Conservation (phyloP, 2,797 vertebrate species). For the Diplodus sargus region DNA sequence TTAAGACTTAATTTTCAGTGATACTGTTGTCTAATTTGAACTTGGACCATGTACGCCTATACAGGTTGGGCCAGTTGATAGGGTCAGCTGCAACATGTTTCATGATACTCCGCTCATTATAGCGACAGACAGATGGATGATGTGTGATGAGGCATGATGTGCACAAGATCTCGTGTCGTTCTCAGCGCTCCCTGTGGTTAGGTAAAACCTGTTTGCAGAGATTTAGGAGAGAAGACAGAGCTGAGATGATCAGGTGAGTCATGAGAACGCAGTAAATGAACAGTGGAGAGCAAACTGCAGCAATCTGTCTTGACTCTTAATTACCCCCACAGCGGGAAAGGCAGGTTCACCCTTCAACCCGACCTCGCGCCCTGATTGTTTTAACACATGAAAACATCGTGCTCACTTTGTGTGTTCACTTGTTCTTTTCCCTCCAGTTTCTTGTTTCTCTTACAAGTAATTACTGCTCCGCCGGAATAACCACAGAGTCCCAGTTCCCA, state of each 20-base stretch:
- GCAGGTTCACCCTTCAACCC: constrained; percentile 38
- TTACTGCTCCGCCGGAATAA: constrained; percentile 65
- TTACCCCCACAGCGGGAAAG: constrained; percentile 51
- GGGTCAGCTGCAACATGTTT: too few species aligned
- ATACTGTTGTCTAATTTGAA: too few species aligned
- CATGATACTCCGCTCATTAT: constrained; percentile 5
- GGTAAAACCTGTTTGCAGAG: constrained; percentile 23
- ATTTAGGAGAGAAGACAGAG: constrained; percentile 26
- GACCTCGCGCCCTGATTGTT: constrained; percentile 44
- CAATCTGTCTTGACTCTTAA: constrained; percentile 61
- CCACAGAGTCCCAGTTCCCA: constrained; percentile 72
- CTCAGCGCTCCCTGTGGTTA: constrained; percentile 30
- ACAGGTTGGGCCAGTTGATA: too few species aligned
- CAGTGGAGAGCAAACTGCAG: constrained; percentile 42
- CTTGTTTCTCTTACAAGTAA: constrained; percentile 56
- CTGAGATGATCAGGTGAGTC: constrained; percentile 45
- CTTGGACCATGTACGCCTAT: too few species aligned
- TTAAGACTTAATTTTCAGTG: too few species aligned
- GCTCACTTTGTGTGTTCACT: constrained; percentile 18
- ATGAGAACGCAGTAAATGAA: constrained; percentile 52
- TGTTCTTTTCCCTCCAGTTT: constrained; percentile 32
- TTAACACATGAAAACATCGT: constrained; percentile 46
- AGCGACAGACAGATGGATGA: constrained; percentile 33
- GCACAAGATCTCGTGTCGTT: constrained; percentile 16
- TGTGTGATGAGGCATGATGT: constrained; percentile 7